Conservation (phyloP, 2,888 invertebrate species). For the Morpho deidamia region DNA sequence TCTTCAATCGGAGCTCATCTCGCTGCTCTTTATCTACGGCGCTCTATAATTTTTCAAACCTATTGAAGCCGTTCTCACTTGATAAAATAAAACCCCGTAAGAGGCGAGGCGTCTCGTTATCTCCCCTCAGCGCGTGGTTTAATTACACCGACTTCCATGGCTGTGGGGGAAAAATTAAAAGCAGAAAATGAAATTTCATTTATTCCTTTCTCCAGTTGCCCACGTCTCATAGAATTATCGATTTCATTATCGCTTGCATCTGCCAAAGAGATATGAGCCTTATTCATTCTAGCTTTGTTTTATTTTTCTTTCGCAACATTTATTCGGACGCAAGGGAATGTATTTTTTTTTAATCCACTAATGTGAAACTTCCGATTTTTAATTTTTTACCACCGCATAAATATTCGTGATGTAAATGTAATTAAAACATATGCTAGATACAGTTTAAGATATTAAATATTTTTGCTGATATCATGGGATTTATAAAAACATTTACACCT, state of each 20-base stretch:
- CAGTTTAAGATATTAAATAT: neutral
- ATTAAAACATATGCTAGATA: neutral
- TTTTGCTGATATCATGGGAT: neutral
- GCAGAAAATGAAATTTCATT: constrained; percentile 17
- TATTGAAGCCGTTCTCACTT: neutral
- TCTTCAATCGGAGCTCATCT: neutral
- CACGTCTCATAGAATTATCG: constrained; percentile 14
- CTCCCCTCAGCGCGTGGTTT: constrained; percentile 6
- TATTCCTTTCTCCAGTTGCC: constrained; percentile 7
- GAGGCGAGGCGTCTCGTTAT: neutral
- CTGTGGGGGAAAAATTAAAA: constrained; percentile 11
- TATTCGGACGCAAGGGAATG: constrained; percentile 6
- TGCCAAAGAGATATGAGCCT: neutral
- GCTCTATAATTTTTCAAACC: too few relatives aligned
- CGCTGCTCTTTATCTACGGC: neutral
- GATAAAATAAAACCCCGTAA: neutral
- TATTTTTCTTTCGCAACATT: constrained; percentile 1
- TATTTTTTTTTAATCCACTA: constrained; percentile 8
- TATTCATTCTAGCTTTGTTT: neutral
- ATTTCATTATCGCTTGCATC: constrained; percentile 7
- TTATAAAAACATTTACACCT: neutral
- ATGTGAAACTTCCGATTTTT: constrained; percentile 6
- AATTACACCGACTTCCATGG: constrained; percentile 12
- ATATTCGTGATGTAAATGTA: neutral
- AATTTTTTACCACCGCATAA: neutral